Conservation (phyloP, 1,140 invertebrate genomes). For the Coptotermes formosanus region DNA sequence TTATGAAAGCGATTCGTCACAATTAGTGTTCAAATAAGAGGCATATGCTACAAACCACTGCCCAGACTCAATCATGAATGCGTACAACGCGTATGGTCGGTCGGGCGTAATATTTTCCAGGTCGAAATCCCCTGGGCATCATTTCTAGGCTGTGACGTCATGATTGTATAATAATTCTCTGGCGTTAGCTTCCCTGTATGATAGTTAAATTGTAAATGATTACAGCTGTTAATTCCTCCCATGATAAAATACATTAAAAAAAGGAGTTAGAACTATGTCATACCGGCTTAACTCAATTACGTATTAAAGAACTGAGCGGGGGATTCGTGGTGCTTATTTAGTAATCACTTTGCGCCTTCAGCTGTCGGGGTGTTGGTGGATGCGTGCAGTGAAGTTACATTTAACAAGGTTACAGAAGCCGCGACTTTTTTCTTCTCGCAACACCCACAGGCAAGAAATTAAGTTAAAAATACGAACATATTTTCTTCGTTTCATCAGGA, state of each 20-base stretch:
- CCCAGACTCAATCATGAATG: not conserved
- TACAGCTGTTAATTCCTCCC: not conserved
- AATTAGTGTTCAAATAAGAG: not conserved
- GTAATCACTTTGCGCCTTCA: not conserved
- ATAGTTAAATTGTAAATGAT: conserved; percentile 15
- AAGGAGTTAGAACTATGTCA: not conserved
- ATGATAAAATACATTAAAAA: conserved; percentile 11
- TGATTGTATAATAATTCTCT: conserved; percentile 17
- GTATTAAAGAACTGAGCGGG: not conserved
- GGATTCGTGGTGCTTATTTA: not conserved
- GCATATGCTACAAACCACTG: not conserved
- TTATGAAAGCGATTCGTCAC: conserved; percentile 18
- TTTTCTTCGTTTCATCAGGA: not conserved
- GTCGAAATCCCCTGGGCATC: not conserved
- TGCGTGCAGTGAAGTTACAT: not conserved
- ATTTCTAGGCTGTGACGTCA: not conserved
- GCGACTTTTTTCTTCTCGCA: not conserved
- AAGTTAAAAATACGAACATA: conserved; percentile 5
- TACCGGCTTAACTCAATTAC: not conserved
- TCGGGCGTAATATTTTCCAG: not conserved
- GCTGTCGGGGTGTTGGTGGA: not conserved
- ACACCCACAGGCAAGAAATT: not conserved
- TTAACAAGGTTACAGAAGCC: not conserved
- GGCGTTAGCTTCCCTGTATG: not conserved
- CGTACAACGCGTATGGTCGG: not conserved